These are phyloP conservation scores for Phaetusa simplex DNA, from an alignment of 2,113 vertebrate species.

Conservation along the genomic window DNA sequence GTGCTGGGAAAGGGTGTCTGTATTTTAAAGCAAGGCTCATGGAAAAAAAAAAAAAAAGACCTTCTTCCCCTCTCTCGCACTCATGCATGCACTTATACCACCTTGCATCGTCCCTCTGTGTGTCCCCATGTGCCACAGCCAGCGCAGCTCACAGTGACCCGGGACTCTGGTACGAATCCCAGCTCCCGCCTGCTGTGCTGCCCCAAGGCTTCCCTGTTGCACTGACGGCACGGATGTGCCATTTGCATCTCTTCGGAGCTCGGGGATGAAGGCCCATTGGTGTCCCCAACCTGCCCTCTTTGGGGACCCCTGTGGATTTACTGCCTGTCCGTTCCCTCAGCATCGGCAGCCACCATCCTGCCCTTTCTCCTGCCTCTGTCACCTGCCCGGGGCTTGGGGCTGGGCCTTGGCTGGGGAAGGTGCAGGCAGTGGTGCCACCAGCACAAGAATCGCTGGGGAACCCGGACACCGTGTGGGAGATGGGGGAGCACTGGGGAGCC, in stretches of 20 bases:
- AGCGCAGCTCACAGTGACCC: rapidly evolving
- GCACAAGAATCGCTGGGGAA: not conserved
- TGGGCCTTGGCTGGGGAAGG: not conserved
- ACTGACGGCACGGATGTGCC: not conserved
- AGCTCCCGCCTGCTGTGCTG: not conserved
- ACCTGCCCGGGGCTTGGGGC: not conserved
- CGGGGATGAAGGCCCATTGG: not conserved
- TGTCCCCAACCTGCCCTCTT: not conserved
- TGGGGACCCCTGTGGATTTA: not conserved
- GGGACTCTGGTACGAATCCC: not conserved
- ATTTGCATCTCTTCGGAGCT: not conserved
- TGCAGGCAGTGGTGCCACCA: not conserved
- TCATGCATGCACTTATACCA: not conserved
- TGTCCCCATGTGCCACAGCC: not conserved
- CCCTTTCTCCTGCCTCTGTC: not conserved
- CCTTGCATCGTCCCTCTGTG: rapidly evolving
- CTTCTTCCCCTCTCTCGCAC: not conserved
- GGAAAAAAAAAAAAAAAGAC: not conserved
- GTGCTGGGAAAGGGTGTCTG: not conserved
- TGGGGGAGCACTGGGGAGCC: not conserved
- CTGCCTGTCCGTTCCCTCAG: not conserved
- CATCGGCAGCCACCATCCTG: rapidly evolving
- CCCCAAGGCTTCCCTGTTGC: not conserved
- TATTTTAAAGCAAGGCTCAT: not conserved
- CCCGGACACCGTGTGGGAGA: not conserved